Percentiles rank a stretch among this genome's conserved stretches.
phyloP scores from a whole-genome alignment of 2,888 invertebrate species.

The Ceraclea dissimilis region DNA sequence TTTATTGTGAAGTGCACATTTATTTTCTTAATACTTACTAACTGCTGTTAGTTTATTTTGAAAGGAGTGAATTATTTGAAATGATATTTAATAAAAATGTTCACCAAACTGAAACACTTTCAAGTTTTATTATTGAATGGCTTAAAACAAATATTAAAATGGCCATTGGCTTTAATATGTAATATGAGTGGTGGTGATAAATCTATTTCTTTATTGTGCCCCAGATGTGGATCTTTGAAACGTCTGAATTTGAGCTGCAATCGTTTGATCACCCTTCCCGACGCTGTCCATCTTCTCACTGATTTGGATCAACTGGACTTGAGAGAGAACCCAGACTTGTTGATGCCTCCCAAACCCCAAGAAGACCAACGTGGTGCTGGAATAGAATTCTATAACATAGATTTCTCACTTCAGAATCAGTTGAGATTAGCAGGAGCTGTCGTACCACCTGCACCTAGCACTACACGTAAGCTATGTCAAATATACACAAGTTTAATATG shows the following conservation, averaged over 20 bases:
- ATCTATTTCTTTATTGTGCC: conserved; percentile 13
- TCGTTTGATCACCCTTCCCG: conserved; percentile 90
- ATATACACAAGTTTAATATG: no score
- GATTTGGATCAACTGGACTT: conserved; percentile 86
- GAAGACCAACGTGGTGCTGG: conserved; percentile 72
- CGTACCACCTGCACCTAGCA: conserved; percentile 63
- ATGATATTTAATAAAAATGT: neutral
- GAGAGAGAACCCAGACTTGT: conserved; percentile 86
- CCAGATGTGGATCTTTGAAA: conserved; percentile 86
- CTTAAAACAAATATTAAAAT: conserved; percentile 4
- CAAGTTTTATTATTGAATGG: neutral
- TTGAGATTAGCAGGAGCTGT: conserved; percentile 85
- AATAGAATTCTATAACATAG: conserved; percentile 94
- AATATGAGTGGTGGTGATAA: neutral
- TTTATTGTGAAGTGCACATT: no score
- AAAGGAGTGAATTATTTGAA: no score
- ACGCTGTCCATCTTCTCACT: conserved; percentile 90
- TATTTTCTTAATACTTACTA: no score
- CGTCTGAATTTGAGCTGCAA: conserved; percentile 90
- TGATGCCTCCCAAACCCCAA: conserved; percentile 95
- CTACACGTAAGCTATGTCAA: conserved; percentile 56
- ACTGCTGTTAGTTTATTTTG: no score
- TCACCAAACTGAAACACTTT: neutral
- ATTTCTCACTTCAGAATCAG: conserved; percentile 95
- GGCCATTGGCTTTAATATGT: conserved; percentile 1